Conservation (phyloP, 2,113 vertebrate species). For the Vicugna pacos region DNA sequence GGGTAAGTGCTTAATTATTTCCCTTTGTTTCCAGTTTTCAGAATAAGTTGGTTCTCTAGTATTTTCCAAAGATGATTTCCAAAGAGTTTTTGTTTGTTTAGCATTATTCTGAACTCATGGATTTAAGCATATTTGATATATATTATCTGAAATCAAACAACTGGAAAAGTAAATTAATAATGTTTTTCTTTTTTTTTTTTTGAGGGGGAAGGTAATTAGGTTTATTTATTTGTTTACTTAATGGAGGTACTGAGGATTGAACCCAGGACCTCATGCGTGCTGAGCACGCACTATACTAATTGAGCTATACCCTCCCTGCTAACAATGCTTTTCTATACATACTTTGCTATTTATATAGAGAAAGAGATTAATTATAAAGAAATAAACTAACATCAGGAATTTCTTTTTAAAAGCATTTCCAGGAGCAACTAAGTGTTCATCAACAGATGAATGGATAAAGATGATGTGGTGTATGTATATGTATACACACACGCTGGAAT, state of each 20-base stretch:
- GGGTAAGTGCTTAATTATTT: slow-evolving; percentile 2
- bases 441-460: background rate
- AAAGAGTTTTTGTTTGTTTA: background rate
- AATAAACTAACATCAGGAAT: background rate
- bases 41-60: background rate
- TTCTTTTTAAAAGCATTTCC: background rate
- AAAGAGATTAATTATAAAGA: background rate
- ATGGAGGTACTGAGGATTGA: no score
- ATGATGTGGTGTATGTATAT: background rate
- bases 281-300: no score
- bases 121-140: background rate
- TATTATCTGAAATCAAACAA: background rate
- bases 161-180: background rate
- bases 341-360: background rate
- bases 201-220: no score
- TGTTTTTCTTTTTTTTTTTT: background rate
- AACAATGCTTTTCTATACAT: background rate
- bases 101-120: background rate
- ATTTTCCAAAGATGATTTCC: background rate
- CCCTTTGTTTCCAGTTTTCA: background rate
- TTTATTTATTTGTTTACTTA: no score
- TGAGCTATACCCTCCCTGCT: no score
- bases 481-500: background rate
- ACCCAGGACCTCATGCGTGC: no score
- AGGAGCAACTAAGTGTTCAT: background rate